These are phyloP conservation scores for Sarcophaga bullata DNA, from an alignment of 1,140 invertebrate species.

Conservation along the genomic window DNA sequence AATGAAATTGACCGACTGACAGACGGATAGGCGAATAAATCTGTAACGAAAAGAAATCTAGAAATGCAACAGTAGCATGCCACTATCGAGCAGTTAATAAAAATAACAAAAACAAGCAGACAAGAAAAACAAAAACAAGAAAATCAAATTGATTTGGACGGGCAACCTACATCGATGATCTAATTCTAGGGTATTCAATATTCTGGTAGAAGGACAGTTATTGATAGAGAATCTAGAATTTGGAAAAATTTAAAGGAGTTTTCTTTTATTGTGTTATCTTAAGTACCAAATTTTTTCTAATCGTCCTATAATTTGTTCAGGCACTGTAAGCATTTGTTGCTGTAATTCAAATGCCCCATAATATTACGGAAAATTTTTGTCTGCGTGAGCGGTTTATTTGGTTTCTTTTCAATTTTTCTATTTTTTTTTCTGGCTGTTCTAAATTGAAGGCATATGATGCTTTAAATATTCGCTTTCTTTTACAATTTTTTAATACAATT, in stretches of 20 bases:
- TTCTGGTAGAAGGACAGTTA: no score
- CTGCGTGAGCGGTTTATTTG: neutral
- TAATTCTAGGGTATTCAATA: neutral
- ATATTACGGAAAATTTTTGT: neutral
- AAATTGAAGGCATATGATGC: neutral
- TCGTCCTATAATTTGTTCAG: neutral
- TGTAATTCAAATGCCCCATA: neutral
- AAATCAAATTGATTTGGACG: neutral
- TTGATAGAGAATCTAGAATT: no score
- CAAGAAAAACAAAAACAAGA: neutral
- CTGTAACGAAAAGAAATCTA: neutral
- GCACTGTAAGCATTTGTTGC: neutral
- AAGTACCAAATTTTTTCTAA: neutral
- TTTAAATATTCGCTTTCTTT: neutral
- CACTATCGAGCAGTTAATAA: constrained; percentile 38
- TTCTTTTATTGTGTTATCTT: neutral
- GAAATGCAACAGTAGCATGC: neutral
- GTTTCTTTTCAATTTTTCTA: neutral
- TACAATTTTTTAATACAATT: constrained; percentile 4
- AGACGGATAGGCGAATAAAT: neutral
- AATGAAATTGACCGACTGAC: constrained; percentile 19
- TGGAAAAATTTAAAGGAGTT: neutral
- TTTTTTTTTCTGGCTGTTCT: neutral
- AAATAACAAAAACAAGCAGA: constrained; percentile 9
- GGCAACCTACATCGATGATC: neutral